These are phyloP conservation scores for Plectrocnemia conspersa DNA, from an alignment of 1,140 invertebrate genomes.

Conservation along the genomic window DNA sequence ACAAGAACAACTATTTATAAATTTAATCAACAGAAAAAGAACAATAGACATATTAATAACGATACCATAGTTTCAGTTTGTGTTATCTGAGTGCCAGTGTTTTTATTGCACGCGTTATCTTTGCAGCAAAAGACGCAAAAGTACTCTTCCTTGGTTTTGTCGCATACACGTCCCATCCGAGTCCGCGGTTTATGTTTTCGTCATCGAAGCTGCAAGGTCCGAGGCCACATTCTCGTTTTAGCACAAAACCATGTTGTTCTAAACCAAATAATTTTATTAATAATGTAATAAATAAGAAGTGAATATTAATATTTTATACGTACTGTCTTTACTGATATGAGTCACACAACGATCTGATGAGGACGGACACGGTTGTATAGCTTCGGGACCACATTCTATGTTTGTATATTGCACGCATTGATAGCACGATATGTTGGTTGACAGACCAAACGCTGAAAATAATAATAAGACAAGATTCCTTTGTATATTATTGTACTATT, in stretches of 20 bases:
- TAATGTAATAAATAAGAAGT: not conserved
- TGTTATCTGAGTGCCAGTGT: conserved; percentile 3
- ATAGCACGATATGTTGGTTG: conserved; percentile 47
- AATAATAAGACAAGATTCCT: not conserved
- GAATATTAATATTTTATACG: conserved; percentile 27
- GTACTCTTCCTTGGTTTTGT: conserved; percentile 43
- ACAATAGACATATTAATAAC: conserved; percentile 8
- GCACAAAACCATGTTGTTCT: conserved; percentile 42
- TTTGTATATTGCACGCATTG: conserved; percentile 47
- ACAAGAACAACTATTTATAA: too few species aligned
- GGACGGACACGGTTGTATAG: conserved; percentile 44
- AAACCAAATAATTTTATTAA: conserved; percentile 35
- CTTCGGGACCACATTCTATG: conserved; percentile 42
- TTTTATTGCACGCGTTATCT: conserved; percentile 44
- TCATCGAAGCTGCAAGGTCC: conserved; percentile 52
- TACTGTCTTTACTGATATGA: conserved; percentile 49
- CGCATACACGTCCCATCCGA: conserved; percentile 48
- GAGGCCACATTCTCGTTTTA: conserved; percentile 51
- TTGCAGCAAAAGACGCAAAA: conserved; percentile 45
- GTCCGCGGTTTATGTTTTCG: conserved; percentile 41
- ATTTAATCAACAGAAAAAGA: conserved; percentile 13
- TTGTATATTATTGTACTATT: not conserved
- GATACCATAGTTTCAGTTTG: conserved; percentile 4
- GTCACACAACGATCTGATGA: conserved; percentile 50
- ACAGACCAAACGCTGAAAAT: conserved; percentile 18